Evolutionary conservation across 2,113 vertebrate species (phyloP).

Genomic region (Struthio camelus): DNA sequence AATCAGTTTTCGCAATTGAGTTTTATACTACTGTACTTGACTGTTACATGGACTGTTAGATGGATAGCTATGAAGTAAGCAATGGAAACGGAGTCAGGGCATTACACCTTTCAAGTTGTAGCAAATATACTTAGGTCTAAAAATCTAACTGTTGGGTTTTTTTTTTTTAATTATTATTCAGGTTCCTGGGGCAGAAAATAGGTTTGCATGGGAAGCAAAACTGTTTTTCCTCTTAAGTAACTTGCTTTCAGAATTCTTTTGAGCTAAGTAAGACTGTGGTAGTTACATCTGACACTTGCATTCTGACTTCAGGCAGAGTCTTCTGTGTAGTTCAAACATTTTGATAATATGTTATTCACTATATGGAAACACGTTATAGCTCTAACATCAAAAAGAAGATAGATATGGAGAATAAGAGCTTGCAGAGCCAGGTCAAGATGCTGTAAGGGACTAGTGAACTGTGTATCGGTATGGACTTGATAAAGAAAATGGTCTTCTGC

Average conservation of each 20-base stretch:
- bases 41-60: slow-evolving; percentile 42
- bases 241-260: slow-evolving; percentile 5
- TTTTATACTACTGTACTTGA: slow-evolving; percentile 64
- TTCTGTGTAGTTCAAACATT: slow-evolving; percentile 40
- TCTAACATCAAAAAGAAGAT: background rate
- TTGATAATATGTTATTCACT: background rate
- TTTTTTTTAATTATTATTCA: background rate
- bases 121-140: slow-evolving; percentile 45
- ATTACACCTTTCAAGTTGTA: slow-evolving; percentile 61
- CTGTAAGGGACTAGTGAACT: slow-evolving; percentile 22
- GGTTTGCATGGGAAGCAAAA: slow-evolving; percentile 41
- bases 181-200: slow-evolving; percentile 41
- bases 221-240: slow-evolving; percentile 2
- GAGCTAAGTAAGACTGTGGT: background rate
- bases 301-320: slow-evolving; percentile 57
- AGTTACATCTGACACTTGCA: slow-evolving; percentile 35
- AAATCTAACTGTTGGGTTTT: slow-evolving; percentile 28
- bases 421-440: slow-evolving; percentile 4
- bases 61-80: slow-evolving; percentile 57
- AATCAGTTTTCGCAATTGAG: slow-evolving; percentile 51
- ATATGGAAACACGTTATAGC: background rate
- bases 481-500: slow-evolving; percentile 24
- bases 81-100: slow-evolving; percentile 50
- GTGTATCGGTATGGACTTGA: background rate
- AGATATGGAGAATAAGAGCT: background rate